Base-by-base conservation (phyloP, 2,113 vertebrate genomes). In the Nymphicus hollandicus region DNA sequence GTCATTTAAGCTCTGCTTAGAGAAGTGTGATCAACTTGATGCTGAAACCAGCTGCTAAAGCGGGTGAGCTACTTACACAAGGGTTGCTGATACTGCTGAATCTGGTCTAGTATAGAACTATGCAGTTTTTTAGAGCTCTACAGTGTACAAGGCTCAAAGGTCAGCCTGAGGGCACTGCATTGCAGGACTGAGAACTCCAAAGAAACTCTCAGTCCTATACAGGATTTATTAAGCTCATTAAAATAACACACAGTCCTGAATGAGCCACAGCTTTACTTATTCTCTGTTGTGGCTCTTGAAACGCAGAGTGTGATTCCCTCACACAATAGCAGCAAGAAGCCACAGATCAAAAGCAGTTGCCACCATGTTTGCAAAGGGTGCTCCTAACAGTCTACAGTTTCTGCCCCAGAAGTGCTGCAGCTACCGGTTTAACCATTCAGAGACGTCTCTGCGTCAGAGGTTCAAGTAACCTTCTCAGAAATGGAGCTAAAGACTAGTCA, bases 221-320 rank as follows among this genome's bases (percentile, higher is more conserved):
- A 95, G 92, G 76, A 94, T 92, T 88, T 94, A 96, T 94, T 95
- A 96, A 91, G 86, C 55, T 95, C 47, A 88, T 96, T 96, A 96
- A 95, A 96, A 86, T 95, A 94, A 95, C 88, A 95, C 72, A 69
- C 82, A 79, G 88, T 78, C 88, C 92, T 94, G 94, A 95, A 94
- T 69, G 93, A 96, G 80, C 86, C 93, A 71, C 93, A 95, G 95
- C 88, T 95, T 96, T 94, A 64, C 86, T 86, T 84, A 33, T 39
- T 78, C 90, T 94, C 88, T 93, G 60, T 96, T 94, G 93, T 94
- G 95, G 92, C 88, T 91, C 88, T 22, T 35, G 89, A 83, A 96
- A 70, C 89, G 92, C 52, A 3, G 74, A 80, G 90, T 94, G 94
- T 58, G 94, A 94, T 83, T 94, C 86, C 90, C 76, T 92, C 80